These are phyloP conservation scores for Aphidius ervi DNA, from an alignment of 1,140 invertebrate genomes.

Conservation along the genomic window DNA sequence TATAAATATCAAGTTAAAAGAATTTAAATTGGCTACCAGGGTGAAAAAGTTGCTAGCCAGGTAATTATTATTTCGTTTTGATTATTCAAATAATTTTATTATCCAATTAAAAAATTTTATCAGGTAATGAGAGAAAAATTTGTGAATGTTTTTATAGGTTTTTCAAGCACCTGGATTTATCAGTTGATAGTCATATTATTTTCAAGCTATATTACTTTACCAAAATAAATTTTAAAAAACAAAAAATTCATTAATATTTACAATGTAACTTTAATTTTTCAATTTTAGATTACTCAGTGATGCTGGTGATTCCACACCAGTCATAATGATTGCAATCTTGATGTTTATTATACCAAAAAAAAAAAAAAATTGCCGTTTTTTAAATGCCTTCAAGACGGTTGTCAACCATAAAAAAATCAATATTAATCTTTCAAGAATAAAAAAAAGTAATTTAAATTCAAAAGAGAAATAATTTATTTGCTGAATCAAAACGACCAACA, in stretches of 20 bases:
- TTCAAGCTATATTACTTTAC: conserved; percentile 51
- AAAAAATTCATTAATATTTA: neutral
- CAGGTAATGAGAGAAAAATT: conserved; percentile 60
- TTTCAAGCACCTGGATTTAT: conserved; percentile 78
- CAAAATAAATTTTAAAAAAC: neutral
- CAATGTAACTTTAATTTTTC: too few species aligned
- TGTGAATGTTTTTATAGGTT: conserved; percentile 77
- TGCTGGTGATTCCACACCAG: conserved; percentile 72
- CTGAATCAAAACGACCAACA: conserved; percentile 49
- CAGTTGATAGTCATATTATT: conserved; percentile 65
- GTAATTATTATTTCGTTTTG: conserved; percentile 34
- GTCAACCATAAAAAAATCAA: conserved; percentile 2
- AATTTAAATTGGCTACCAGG: conserved; percentile 55
- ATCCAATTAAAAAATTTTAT: neutral
- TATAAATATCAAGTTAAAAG: conserved; percentile 56
- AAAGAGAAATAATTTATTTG: conserved; percentile 2
- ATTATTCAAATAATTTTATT: neutral
- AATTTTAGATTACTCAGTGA: conserved; percentile 47
- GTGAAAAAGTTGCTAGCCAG: conserved; percentile 59
- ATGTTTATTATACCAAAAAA: conserved; percentile 73
- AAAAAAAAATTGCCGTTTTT: conserved; percentile 58
- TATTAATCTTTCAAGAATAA: neutral
- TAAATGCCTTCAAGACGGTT: conserved; percentile 55
- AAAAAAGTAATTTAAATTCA: neutral
- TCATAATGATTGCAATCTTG: conserved; percentile 70